Conservation (phyloP, 2,113 vertebrate species). For the Xiphophorus hellerii region DNA sequence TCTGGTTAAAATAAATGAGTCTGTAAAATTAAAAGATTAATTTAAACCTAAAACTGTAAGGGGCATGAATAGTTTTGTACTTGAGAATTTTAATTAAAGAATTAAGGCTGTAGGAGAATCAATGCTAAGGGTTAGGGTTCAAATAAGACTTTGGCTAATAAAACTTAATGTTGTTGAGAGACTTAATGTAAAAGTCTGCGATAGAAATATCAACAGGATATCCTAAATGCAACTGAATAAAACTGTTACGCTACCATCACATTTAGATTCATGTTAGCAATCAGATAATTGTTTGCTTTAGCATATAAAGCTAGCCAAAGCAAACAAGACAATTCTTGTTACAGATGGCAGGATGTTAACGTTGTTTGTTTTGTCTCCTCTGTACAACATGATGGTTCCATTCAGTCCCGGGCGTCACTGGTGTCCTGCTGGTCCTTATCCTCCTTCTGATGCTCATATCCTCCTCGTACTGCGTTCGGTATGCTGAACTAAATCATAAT, state of each 20-base stretch:
- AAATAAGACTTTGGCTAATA: neutral
- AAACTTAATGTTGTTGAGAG: neutral
- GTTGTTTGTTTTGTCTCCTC: constrained; percentile 9
- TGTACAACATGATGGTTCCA: constrained; percentile 29
- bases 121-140: neutral
- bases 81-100: neutral
- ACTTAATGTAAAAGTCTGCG: neutral
- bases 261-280: neutral
- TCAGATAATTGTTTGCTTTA: too few species aligned
- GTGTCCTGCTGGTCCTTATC: constrained; percentile 91
- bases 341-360: neutral
- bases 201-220: neutral
- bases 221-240: neutral
- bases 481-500: constrained; percentile 33
- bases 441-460: constrained; percentile 95
- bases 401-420: constrained; percentile 93
- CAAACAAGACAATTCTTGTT: neutral
- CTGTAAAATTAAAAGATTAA: neutral
- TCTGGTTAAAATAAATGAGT: neutral
- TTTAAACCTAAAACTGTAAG: neutral
- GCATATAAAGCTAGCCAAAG: too few species aligned
- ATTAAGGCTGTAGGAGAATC: neutral
- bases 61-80: neutral
- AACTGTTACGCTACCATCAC: neutral
- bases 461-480: constrained; percentile 92